Conservation (phyloP, 2,888 invertebrate species). For the Ichneumoninae sp. region DNA sequence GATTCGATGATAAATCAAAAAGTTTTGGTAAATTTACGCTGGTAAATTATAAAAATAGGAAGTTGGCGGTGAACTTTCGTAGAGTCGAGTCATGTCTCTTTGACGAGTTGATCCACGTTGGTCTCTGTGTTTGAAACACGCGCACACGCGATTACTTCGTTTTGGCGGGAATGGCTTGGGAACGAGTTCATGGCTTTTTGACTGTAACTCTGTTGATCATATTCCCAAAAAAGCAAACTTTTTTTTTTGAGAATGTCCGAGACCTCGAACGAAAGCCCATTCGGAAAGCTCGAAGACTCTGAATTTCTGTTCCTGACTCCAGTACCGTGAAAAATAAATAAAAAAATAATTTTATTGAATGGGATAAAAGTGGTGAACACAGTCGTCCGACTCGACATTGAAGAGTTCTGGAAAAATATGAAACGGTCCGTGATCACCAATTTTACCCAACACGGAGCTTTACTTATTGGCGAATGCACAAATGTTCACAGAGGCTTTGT, state of each 20-base stretch:
- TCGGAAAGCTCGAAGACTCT: neutral
- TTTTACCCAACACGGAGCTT: conserved; percentile 73
- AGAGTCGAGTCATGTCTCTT: conserved; percentile 13
- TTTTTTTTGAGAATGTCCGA: too few species aligned
- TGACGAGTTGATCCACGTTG: conserved; percentile 46
- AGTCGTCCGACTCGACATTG: too few species aligned
- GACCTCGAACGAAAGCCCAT: neutral
- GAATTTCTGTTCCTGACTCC: conserved; percentile 15
- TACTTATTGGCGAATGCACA: conserved; percentile 81
- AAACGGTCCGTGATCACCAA: neutral
- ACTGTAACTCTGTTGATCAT: neutral
- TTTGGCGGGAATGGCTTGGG: conserved; percentile 34
- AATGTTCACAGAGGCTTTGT: conserved; percentile 83
- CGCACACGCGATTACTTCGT: conserved; percentile 41
- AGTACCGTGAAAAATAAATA: conserved; percentile 6
- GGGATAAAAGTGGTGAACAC: too few species aligned
- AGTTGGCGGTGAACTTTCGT: too few species aligned
- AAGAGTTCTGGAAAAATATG: neutral
- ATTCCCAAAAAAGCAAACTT: neutral
- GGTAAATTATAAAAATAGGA: too few species aligned
- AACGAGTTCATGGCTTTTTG: conserved; percentile 5
- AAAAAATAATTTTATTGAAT: neutral
- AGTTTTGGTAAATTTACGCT: too few species aligned
- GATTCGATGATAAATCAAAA: too few species aligned
- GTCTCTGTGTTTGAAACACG: conserved; percentile 53